Evolutionary conservation across 2,113 vertebrate genomes (phyloP).

Genomic region (Prochilodus magdalenae): DNA sequence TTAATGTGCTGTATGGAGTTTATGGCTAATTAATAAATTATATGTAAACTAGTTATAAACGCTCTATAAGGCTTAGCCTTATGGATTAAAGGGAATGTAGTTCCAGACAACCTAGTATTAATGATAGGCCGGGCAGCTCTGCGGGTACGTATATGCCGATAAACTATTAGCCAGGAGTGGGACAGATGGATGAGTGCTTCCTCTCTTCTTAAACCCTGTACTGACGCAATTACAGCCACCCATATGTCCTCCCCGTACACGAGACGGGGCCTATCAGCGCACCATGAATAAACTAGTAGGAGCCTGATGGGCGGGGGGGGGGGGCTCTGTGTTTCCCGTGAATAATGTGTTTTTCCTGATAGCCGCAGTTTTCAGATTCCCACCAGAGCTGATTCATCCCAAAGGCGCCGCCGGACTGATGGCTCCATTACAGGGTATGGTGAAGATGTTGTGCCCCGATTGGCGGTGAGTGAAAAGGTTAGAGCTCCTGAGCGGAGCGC

Average conservation of each 20-base stretch:
- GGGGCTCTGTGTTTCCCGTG: not conserved
- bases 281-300: constrained; percentile 6
- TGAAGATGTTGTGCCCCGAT: not conserved
- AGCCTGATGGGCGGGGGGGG: not conserved
- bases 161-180: not conserved
- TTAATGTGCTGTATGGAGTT: too few relatives aligned
- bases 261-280: not conserved
- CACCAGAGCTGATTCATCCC: not conserved
- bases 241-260: constrained; percentile 17
- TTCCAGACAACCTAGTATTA: too few relatives aligned
- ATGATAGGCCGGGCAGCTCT: not conserved
- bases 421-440: not conserved
- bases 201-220: not conserved
- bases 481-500: not conserved
- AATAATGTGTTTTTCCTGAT: constrained; percentile 2
- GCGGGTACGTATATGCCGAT: not conserved
- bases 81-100: too few relatives aligned
- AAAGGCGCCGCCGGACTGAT: not conserved
- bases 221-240: constrained; percentile 7
- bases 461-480: not conserved
- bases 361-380: not conserved
- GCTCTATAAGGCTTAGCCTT: too few relatives aligned
- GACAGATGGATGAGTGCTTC: constrained; percentile 11
- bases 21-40: too few relatives aligned
- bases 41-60: too few relatives aligned